Percentiles rank a stretch among this genome's conserved stretches.
These are phyloP conservation scores for Syritta pipiens DNA, from an alignment of 2,888 invertebrate genomes.

Conservation along the genomic window DNA sequence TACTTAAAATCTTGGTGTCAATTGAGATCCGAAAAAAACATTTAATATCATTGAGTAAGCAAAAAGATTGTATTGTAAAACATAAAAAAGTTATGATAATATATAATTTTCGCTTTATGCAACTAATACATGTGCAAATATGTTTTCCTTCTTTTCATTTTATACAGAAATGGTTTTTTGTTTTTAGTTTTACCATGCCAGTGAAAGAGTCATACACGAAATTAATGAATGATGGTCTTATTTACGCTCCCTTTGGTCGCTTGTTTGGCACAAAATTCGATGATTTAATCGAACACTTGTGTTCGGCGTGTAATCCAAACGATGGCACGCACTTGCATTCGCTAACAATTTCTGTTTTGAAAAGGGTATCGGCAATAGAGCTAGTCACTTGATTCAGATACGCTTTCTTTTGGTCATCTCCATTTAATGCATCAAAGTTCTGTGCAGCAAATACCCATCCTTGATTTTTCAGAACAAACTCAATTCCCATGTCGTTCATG, in stretches of 20 bases:
- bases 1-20: too few species aligned
- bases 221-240: too few species aligned
- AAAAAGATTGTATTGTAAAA: too few species aligned
- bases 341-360: constrained; percentile 76
- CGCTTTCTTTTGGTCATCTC: constrained; percentile 73
- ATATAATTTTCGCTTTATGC: too few species aligned
- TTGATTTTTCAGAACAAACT: constrained; percentile 81
- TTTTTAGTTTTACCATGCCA: too few species aligned
- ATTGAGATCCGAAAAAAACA: too few species aligned
- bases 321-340: constrained; percentile 75
- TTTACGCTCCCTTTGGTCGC: constrained; percentile 72
- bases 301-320: constrained; percentile 75
- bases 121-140: too few species aligned
- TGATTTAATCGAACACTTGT: constrained; percentile 75
- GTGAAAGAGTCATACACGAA: too few species aligned
- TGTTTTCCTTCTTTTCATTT: too few species aligned
- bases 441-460: constrained; percentile 78
- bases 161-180: too few species aligned
- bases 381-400: constrained; percentile 74
- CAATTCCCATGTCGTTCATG: constrained; percentile 83
- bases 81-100: too few species aligned
- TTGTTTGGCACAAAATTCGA: constrained; percentile 76
- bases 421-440: constrained; percentile 74
- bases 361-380: constrained; percentile 77
- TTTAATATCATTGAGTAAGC: too few species aligned